Evolutionary conservation across 2,113 vertebrate species (phyloP).

Genomic region (Solenodon paradoxus): DNA sequence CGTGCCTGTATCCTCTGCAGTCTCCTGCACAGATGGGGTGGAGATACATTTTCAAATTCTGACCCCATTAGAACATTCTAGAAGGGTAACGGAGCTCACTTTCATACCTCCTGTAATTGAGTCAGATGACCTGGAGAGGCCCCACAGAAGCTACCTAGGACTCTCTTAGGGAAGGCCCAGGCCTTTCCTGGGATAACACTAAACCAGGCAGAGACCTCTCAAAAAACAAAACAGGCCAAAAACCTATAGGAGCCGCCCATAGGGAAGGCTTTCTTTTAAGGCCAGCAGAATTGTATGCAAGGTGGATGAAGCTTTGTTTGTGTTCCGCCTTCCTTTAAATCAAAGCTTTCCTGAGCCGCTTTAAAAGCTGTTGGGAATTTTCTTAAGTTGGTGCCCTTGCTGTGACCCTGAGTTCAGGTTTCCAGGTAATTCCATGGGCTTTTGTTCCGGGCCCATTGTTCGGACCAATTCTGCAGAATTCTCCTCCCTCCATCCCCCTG

Average conservation of each 20-base stretch:
- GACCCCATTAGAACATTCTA: conserved; percentile 26
- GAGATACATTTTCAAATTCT: not conserved
- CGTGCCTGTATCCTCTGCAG: not conserved
- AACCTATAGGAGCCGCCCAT: not conserved
- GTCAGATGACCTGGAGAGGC: not conserved
- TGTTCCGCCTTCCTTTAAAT: conserved; percentile 20
- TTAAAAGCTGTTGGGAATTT: not conserved
- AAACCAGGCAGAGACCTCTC: not conserved
- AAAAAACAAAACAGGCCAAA: conserved; percentile 33
- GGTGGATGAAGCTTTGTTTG: not conserved
- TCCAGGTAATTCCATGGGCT: not conserved
- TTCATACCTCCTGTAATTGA: not conserved
- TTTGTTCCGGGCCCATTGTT: not conserved
- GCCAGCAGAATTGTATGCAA: not conserved
- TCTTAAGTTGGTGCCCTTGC: not conserved
- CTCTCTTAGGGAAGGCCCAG: not conserved
- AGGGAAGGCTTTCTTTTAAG: conserved; percentile 30
- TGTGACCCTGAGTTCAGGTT: conserved; percentile 1
- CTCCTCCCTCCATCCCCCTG: not conserved
- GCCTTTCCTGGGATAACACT: not conserved
- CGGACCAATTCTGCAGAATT: conserved; percentile 6
- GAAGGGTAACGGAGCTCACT: not conserved
- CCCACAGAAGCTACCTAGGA: not conserved
- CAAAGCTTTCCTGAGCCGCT: conserved; percentile 14
- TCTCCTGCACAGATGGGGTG: not conserved